Conservation (phyloP, 1,140 invertebrate species). For the Mizuhopecten yessoensis region DNA sequence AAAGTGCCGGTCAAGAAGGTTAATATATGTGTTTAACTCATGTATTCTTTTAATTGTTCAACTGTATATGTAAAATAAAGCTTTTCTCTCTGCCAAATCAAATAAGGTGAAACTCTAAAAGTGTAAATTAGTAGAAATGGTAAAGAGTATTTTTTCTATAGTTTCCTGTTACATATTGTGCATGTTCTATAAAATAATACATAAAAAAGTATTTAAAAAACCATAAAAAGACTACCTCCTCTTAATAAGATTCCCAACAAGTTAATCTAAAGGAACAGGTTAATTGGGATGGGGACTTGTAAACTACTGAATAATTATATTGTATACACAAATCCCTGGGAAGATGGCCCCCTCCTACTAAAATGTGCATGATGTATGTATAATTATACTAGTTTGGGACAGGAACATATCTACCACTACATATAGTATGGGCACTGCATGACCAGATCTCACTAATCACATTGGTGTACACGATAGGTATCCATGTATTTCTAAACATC, state of each 20-base stretch:
- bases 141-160: background rate
- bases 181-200: too few relatives aligned
- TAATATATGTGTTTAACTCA: conserved; percentile 52
- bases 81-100: background rate
- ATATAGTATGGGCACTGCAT: background rate
- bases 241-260: background rate
- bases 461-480: background rate
- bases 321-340: background rate
- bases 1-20: conserved; percentile 89
- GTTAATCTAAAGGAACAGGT: background rate
- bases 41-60: background rate
- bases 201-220: too few relatives aligned
- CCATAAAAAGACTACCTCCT: too few relatives aligned
- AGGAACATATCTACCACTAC: background rate
- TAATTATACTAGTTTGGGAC: background rate
- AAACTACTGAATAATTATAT: background rate
- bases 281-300: background rate
- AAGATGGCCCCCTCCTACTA: background rate
- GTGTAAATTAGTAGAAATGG: background rate
- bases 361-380: background rate
- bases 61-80: too few relatives aligned
- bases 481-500: too few relatives aligned
- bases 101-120: background rate
- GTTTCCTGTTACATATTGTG: background rate
- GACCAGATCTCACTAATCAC: background rate